Conservation (phyloP, 1,140 invertebrate species). For the Drosophila sproati region DNA sequence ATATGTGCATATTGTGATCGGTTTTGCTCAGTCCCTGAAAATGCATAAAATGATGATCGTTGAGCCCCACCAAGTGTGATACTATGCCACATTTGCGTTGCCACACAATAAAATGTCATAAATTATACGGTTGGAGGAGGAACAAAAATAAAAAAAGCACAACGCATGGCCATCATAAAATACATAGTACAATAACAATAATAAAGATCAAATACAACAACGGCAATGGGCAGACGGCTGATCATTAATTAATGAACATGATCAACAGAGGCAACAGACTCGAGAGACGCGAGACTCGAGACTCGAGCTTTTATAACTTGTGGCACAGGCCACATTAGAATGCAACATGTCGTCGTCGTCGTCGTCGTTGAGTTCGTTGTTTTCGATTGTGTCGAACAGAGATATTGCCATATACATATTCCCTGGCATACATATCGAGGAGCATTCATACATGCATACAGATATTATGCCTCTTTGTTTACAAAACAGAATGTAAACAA, state of each 20-base stretch:
- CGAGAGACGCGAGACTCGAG: conserved; percentile 1
- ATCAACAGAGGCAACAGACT: conserved; percentile 57
- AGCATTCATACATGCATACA: conserved; percentile 28
- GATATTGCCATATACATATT: conserved; percentile 48
- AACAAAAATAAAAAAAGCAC: conserved; percentile 55
- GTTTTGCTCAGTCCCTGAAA: neutral
- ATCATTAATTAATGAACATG: conserved; percentile 83
- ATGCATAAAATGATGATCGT: conserved; percentile 5
- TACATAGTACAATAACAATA: conserved; percentile 37
- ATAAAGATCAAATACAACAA: conserved; percentile 68
- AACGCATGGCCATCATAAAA: conserved; percentile 76
- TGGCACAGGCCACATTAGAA: conserved; percentile 67
- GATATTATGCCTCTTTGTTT: conserved; percentile 72
- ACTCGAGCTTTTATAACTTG: conserved; percentile 48
- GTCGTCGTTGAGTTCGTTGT: conserved; percentile 3
- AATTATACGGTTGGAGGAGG: conserved; percentile 63
- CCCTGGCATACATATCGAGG: conserved; percentile 17
- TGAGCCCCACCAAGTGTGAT: conserved; percentile 5
- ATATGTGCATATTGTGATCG: no score
- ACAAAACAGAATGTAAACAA: conserved; percentile 84
- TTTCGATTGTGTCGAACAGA: conserved; percentile 61
- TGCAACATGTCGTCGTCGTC: conserved; percentile 66
- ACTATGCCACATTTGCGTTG: conserved; percentile 58
- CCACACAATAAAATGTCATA: conserved; percentile 81
- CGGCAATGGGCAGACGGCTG: conserved; percentile 56